Percentiles rank a stretch among this genome's conserved stretches.
Evolutionary conservation across 2,113 vertebrate species (phyloP).

Genomic region (Eretmochelys imbricata): DNA sequence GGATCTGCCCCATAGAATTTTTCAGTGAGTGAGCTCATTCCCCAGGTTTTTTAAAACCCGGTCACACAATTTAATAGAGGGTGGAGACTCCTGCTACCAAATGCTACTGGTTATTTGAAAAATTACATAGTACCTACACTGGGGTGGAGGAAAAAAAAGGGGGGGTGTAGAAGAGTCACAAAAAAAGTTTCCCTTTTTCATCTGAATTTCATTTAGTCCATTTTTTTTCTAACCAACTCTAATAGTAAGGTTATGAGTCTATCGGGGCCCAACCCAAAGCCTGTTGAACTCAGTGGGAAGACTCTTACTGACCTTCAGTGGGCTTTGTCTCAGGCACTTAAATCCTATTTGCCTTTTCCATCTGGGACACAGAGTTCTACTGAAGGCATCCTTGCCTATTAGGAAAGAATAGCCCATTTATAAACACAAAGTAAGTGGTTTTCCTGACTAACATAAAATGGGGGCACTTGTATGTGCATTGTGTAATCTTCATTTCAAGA

Average conservation of each 20-base stretch:
- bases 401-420: not conserved
- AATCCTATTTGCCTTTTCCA: accelerated
- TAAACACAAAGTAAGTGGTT: not conserved
- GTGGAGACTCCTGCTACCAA: not conserved
- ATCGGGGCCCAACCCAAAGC: not conserved
- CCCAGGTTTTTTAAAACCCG: not conserved
- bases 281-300: not conserved
- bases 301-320: accelerated
- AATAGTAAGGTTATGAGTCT: not conserved
- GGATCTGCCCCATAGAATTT: not conserved
- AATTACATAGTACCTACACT: not conserved
- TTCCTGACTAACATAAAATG: not conserved
- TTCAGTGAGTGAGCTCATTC: not conserved
- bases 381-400: not conserved
- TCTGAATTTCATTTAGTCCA: not conserved
- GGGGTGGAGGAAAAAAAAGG: no score
- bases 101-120: not conserved
- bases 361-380: accelerated
- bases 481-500: constrained; percentile 57
- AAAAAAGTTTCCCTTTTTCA: not conserved
- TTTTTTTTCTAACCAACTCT: not conserved
- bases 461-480: not conserved
- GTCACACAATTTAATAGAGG: not conserved
- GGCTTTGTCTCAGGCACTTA: not conserved
- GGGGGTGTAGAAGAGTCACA: not conserved